A percentile compares a stretch with the other conserved stretches of the same genome.
Evolutionary conservation across 2,888 invertebrate species (phyloP).

Genomic region (Drosophila rubida): DNA sequence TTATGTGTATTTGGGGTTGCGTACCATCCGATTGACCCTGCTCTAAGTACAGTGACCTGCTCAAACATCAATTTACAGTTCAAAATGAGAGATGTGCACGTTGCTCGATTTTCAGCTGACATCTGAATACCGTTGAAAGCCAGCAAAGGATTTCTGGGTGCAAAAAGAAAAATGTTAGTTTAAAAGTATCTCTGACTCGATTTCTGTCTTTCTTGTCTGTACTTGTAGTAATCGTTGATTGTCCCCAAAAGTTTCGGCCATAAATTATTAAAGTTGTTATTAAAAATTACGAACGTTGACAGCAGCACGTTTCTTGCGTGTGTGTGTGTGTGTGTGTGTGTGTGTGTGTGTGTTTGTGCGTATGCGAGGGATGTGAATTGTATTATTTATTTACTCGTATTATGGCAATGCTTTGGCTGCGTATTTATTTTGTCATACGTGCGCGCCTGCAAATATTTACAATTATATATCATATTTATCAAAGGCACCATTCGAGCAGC

Average conservation of each 20-base stretch:
- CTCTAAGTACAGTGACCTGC: constrained; percentile 8
- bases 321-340: too few relatives aligned
- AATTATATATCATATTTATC: constrained; percentile 71
- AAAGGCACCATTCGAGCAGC: constrained; percentile 37
- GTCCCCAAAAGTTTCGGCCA: constrained; percentile 41
- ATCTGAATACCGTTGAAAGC: neutral
- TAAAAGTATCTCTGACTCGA: neutral
- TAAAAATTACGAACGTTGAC: constrained; percentile 71
- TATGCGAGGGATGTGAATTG: constrained; percentile 23
- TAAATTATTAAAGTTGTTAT: constrained; percentile 67
- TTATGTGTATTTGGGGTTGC: constrained; percentile 11
- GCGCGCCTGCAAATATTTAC: constrained; percentile 57
- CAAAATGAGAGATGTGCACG: constrained; percentile 4
- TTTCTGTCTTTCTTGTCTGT: neutral
- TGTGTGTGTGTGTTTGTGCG: too few relatives aligned
- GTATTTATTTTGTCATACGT: constrained; percentile 72
- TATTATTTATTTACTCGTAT: constrained; percentile 51
- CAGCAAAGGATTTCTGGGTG: neutral
- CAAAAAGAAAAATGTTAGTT: neutral
- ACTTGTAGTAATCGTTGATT: constrained; percentile 22
- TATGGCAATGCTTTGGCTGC: constrained; percentile 31
- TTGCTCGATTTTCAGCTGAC: neutral
- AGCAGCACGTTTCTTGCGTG: constrained; percentile 56
- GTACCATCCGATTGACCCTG: constrained; percentile 16
- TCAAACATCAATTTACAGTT: constrained; percentile 16